A percentile compares a stretch with the other conserved stretches of the same genome.
phyloP scores from a whole-genome alignment of 2,113 vertebrate species.

The Protobothrops mucrosquamatus region DNA sequence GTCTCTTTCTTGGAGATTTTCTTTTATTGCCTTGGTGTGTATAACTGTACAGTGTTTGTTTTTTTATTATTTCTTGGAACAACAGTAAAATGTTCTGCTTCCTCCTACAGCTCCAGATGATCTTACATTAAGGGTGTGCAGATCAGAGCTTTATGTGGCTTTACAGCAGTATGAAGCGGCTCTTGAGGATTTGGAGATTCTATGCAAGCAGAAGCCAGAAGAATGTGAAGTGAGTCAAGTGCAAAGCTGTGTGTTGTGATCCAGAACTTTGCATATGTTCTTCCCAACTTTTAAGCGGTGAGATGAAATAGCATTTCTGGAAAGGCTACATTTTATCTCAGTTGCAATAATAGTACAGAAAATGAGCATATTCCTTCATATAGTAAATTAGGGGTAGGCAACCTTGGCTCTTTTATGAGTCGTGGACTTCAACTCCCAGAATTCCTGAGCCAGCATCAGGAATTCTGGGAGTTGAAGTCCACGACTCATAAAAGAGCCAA shows the following conservation, averaged over 20 bases:
- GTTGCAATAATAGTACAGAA: not conserved
- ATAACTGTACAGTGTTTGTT: not conserved
- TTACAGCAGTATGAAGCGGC: constrained; percentile 69
- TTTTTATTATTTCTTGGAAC: not conserved
- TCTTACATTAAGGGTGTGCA: constrained; percentile 68
- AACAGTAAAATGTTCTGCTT: constrained; percentile 10
- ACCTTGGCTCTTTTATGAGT: no score
- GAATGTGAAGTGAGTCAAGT: constrained; percentile 73
- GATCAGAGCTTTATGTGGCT: constrained; percentile 70
- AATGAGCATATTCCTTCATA: not conserved
- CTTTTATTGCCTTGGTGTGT: no score
- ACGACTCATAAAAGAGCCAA: no score
- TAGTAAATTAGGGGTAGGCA: no score
- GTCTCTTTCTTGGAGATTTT: not conserved
- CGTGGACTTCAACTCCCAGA: no score
- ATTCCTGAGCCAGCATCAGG: no score
- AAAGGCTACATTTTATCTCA: not conserved
- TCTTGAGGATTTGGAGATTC: constrained; percentile 76
- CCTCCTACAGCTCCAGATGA: constrained; percentile 68
- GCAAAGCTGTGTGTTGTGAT: not conserved
- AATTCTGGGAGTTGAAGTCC: no score
- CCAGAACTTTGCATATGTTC: not conserved
- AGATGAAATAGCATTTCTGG: not conserved
- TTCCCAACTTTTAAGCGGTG: not conserved
- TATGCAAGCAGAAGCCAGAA: constrained; percentile 75